Base-by-base conservation (phyloP, 1,140 invertebrate genomes). In the Steinernema feltiae region DNA sequence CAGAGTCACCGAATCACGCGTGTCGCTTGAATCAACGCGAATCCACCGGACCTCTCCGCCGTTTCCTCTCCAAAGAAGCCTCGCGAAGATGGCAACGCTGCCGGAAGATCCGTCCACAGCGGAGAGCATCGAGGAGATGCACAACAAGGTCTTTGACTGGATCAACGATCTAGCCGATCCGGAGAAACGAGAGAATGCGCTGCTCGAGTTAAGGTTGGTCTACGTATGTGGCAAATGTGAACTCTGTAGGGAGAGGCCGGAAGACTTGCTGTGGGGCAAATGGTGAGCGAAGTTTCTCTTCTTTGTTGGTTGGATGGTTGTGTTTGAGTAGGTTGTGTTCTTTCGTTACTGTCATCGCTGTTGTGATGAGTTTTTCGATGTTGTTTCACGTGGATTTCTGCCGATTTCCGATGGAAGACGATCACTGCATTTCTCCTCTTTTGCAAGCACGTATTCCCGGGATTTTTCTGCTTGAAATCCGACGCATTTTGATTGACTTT, bases 141-240 rank as follows among this genome's bases (percentile, higher is more conserved):
- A n/a, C 7, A 12, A 63, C 7, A 63, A 63, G 53, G 24, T 97
- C 69, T 95, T 93, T 84, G 90, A 92, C 80, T 97, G 94, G 94
- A 98, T 99, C 81, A 90, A 92, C 77, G 96, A 99, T 85, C 86
- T 99, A n/a, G 92, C 93, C 2, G 94, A 93, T 88, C 92, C 94
- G 17, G 93, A 95, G 76, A 98, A 94, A 0, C 89, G 95, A 41
- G 96, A 99, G 89, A 95, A 94, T 89, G 95, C 97, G 32, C 88
- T 99, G 1, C 88, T 96, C 30, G 96, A 99, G 88, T 87, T 99
- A 1, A 92, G 91, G 91, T 92, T 85, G 30, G 30, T 69, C 27
- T 30, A 48, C 24, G 15, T 30, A 24, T 32, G 1, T 0, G 15
- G 17, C 1, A 0, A 32, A 21, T 53, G 73, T 73, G 0, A 30